A percentile compares a stretch with the other conserved stretches of the same genome.
Conservation (phyloP, 2,888 invertebrate species). For the Eupithecia subumbrata region DNA sequence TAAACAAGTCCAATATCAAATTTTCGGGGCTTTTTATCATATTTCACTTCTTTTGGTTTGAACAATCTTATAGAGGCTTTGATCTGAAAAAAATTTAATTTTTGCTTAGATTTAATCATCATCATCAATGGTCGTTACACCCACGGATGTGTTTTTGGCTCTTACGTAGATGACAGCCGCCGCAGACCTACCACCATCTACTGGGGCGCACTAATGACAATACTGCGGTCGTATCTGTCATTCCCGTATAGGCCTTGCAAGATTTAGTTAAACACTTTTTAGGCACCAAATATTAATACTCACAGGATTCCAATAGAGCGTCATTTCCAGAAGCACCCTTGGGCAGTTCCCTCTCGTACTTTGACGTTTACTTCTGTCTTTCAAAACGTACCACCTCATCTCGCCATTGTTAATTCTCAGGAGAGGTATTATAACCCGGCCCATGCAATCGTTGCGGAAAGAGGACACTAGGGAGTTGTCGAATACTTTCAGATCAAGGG, state of each 20-base stretch:
- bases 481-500: constrained; percentile 67
- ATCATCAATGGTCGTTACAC: too few species aligned
- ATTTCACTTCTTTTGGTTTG: constrained; percentile 68
- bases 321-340: constrained; percentile 69
- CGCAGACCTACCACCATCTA: too few species aligned
- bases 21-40: constrained; percentile 64
- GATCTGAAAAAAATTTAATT: constrained; percentile 55
- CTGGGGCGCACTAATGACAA: too few species aligned
- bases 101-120: neutral
- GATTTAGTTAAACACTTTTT: neutral
- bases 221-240: too few species aligned
- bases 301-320: constrained; percentile 72
- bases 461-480: constrained; percentile 62
- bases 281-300: constrained; percentile 45
- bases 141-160: too few species aligned
- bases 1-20: constrained; percentile 69
- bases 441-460: constrained; percentile 60
- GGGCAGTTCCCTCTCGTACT: constrained; percentile 73
- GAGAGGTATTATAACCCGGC: constrained; percentile 70
- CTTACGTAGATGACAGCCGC: too few species aligned
- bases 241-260: too few species aligned
- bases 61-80: constrained; percentile 70
- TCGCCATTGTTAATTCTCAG: constrained; percentile 65
- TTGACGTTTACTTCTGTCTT: constrained; percentile 62
- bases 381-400: constrained; percentile 71